Conservation (phyloP, 2,113 vertebrate genomes). For the Dipodomys ordii region DNA sequence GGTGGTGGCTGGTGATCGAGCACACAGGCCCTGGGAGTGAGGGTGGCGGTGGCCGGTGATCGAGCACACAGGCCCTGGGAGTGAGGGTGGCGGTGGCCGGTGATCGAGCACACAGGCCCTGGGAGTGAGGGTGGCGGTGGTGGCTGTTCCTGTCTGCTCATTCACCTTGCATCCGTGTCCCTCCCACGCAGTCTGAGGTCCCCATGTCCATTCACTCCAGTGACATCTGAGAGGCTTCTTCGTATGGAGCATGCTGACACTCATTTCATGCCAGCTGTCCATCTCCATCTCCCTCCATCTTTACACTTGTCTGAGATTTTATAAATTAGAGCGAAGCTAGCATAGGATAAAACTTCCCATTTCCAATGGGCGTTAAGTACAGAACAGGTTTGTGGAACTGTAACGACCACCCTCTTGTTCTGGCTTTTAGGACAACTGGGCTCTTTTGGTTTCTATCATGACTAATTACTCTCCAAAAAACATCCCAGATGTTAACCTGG, state of each 20-base stretch:
- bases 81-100: no score
- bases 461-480: neutral
- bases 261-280: neutral
- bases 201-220: rapidly evolving
- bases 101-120: no score
- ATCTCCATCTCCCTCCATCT: no score
- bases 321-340: neutral
- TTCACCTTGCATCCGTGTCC: rapidly evolving
- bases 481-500: neutral
- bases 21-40: no score
- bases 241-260: rapidly evolving
- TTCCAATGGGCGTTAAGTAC: rapidly evolving
- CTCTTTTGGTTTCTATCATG: neutral
- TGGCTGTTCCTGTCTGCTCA: no score
- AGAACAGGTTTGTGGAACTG: neutral
- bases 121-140: no score
- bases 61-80: no score
- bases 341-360: neutral
- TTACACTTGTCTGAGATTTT: neutral
- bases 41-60: no score
- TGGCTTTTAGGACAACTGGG: neutral
- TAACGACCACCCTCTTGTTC: neutral
- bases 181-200: rapidly evolving
- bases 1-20: no score
- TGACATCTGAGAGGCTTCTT: rapidly evolving